Evolutionary conservation across 1,140 invertebrate genomes (phyloP), one percentile per base, ranked within the genome.

Genomic region (Steinernema feltiae): DNA sequence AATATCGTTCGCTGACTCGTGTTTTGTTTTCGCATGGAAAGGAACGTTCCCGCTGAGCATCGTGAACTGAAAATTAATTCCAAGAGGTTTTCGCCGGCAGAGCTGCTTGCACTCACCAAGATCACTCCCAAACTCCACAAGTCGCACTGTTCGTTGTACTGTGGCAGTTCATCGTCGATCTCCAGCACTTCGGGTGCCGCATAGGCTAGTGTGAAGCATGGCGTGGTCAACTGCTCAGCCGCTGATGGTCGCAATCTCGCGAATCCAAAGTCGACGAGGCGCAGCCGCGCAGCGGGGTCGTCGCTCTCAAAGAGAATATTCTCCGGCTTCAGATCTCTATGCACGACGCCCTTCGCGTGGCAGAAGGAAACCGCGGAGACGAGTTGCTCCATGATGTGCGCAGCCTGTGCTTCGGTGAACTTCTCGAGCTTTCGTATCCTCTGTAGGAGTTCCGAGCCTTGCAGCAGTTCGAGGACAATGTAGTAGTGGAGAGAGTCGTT

Each of bases 101-200:
- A n/a, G 35, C 18, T 41, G 18, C 35, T 7, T 7, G 7, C 30
- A 86, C 87, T 88, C 82, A 91, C 90, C 87, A 94, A 87, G 80
- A 95, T 93, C 1, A 94, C 93, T 0, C 94, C 94, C 0, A 95
- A 87, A 86, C 93, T 94, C 94, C 94, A 97, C 30, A 95, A 87
- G 88, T 96, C 94, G 89, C 93, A 95, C 81, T 91, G 92, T 86
- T 94, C 91, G 82, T 93, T 92, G 87, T 96, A 96, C 0, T 86
- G 83, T 0, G 84, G 84, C 32, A 86, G 75, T 48, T 89, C 89
- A 46, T 86, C 85, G 76, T 82, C 84, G 24, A 85, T 74, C 27
- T 86, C 83, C 0, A 96, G 87, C 3, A 97, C 93, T 87, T 97
- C 94, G 1, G 94, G 94, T 1, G 94, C 94, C 1, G 93, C 94